Evolutionary conservation across 2,888 invertebrate genomes (phyloP), one percentile per base, ranked within the genome.

Genomic region (Tetanocera ferruginea): DNA sequence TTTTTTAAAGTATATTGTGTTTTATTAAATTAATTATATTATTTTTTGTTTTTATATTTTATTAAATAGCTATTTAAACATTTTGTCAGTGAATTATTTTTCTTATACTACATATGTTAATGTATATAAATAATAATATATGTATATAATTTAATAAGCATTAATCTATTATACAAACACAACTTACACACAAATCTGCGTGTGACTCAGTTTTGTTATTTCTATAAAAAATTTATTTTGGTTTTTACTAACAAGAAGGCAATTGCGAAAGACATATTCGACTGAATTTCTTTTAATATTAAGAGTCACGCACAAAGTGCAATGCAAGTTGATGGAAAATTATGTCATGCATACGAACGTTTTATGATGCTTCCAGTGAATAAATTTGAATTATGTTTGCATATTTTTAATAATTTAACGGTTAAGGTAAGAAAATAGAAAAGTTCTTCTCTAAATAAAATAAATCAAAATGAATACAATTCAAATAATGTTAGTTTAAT

Each of bases 251-350:
- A 28, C 43, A 25, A 25, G 49, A 69, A 69, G 49, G 51, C 69
- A 34, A 51, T 69, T 49, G 23, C 28, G 51, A 69, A 69, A 69
- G 28, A 49, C 19, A 69, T 51, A 23, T 51, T 17, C 49, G 23
- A 51, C 51, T 17, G 17, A 69, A 69, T 69, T 69, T 69, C 51
- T 49, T 28, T 28, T 37, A 34, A 51, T 69, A 19, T 25, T 69
- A 51, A 5, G 23, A 51, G 25, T 69, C 25, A 9, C 51, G 5
- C 23, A 23, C 69, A 28, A 69, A 69, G 3, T 69, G 4, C 43
- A 69, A 19, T 69, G 23, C 49, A 51, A 69, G n/a, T 8, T 51
- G 43, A 34, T 43, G 11, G 5, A 23, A 69, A 69, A 25, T 25
- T 51, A 51, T 49, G 69, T 69, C 51, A 69, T 49, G 11, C 11